Evolutionary conservation across 2,797 vertebrate genomes (phyloP), one percentile per base, ranked within the genome.

Genomic region (Rhinophrynus dorsalis): DNA sequence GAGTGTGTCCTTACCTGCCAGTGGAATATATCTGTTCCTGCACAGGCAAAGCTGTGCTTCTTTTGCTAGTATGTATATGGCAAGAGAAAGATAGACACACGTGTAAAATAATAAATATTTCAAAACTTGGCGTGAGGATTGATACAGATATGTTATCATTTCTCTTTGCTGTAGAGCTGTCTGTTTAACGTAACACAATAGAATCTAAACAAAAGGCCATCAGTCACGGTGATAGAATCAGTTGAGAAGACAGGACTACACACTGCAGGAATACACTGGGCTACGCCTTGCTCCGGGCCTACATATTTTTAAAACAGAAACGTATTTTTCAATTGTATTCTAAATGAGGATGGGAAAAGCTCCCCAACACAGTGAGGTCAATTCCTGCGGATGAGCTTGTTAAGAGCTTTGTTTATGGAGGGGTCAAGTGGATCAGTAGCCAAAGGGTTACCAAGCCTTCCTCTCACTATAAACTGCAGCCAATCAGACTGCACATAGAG

Each of bases 161-260:
- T 72, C 61, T 61, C 18, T 42, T 47, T 13, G n/a, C 18, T 17
- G 60, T 26, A 1, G 35, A 48, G 33, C 21, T 11, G 6, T 44
- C 44, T 51, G 45, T 68, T 32, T 60, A 61, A 60, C 1, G 29
- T 17, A 50, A 61, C 40, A 72, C 69, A 72, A 72, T 58, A 51
- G 61, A 72, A 59, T 51, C 69, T 52, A 65, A 59, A 72, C 61
- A 72, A 72, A 44, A 47, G 44, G n/a, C 12, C 27, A 58, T 71
- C 63, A 47, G 18, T 64, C 42, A 57, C 2, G 1, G 60, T 48
- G 68, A 71, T 57, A 40, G 51, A n/a, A 70, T 55, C 68, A 44
- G 29, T 32, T 26, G 37, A 32, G 42, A 64, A 56, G 68, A 18
- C 24, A 5, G 18, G 0, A 5, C 54, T 56, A 23, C 30, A 21